These are phyloP conservation scores for Camponotus pennsylvanicus DNA, from an alignment of 1,140 invertebrate species.

Conservation along the genomic window DNA sequence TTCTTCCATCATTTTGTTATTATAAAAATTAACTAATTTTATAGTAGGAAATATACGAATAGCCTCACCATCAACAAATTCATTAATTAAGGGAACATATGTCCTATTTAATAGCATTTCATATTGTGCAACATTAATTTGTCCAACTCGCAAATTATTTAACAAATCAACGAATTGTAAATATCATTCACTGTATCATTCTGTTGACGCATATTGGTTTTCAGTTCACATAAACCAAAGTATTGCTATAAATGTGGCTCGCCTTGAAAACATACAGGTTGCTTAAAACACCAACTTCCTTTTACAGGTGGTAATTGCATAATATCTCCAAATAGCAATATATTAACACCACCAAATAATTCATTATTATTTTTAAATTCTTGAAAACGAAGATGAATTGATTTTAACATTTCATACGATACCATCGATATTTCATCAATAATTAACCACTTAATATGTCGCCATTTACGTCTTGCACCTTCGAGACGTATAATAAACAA, in stretches of 20 bases:
- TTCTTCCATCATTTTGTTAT: background rate
- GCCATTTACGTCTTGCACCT: constrained; percentile 5
- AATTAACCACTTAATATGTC: background rate
- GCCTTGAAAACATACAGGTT: background rate
- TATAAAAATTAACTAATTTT: background rate
- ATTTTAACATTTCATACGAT: background rate
- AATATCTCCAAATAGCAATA: background rate
- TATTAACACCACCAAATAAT: background rate
- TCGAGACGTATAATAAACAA: constrained; percentile 4
- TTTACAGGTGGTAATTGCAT: background rate
- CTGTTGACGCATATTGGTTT: background rate
- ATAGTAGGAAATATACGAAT: too few relatives aligned
- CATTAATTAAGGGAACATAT: too few relatives aligned
- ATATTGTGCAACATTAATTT: background rate
- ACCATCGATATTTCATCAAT: constrained; percentile 8
- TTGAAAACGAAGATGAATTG: background rate
- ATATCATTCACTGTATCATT: background rate
- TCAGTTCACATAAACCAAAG: background rate
- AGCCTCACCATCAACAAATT: too few relatives aligned
- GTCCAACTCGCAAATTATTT: background rate
- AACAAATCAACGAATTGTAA: background rate
- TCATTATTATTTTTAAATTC: constrained; percentile 4
- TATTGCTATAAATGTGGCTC: background rate
- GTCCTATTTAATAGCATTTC: too few relatives aligned
- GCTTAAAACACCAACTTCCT: background rate